A percentile compares a stretch with the other conserved stretches of the same genome.
phyloP scores from a whole-genome alignment of 1,140 invertebrate genomes.

The Lamellibrachia luymesi region DNA sequence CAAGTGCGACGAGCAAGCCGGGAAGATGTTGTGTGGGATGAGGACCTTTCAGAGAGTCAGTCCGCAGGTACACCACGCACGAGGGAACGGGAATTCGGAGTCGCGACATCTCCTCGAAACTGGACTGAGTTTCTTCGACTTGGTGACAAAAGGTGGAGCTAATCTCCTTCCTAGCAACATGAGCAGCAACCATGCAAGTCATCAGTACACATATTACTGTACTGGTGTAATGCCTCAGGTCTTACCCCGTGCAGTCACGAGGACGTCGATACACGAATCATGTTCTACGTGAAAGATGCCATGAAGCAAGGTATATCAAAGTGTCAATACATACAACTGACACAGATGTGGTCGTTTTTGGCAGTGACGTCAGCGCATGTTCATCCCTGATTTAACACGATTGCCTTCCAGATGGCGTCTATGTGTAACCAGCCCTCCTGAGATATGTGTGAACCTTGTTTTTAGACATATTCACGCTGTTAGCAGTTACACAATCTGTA shows the following conservation, averaged over 20 bases:
- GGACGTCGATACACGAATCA: not conserved
- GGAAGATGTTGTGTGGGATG: not conserved
- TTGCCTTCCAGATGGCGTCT: not conserved
- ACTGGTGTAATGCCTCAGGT: not conserved
- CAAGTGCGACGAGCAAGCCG: not conserved
- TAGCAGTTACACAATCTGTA: too few relatives aligned
- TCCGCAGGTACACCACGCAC: too few relatives aligned
- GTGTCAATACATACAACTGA: not conserved
- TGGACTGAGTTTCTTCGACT: too few relatives aligned
- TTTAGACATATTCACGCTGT: too few relatives aligned
- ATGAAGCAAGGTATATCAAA: not conserved
- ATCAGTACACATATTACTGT: not conserved
- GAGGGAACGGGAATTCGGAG: too few relatives aligned
- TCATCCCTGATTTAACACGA: not conserved
- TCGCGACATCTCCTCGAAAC: too few relatives aligned
- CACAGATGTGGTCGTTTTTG: not conserved
- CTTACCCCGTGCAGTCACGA: not conserved
- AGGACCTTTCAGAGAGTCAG: not conserved
- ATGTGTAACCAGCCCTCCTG: too few relatives aligned
- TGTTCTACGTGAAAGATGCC: not conserved
- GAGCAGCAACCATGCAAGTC: not conserved
- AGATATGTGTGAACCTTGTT: too few relatives aligned
- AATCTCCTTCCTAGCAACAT: not conserved
- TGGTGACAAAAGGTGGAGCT: not conserved
- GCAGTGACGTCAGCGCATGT: not conserved